Base-by-base conservation (phyloP, 2,888 invertebrate species). In the Abscondita cerata region DNA sequence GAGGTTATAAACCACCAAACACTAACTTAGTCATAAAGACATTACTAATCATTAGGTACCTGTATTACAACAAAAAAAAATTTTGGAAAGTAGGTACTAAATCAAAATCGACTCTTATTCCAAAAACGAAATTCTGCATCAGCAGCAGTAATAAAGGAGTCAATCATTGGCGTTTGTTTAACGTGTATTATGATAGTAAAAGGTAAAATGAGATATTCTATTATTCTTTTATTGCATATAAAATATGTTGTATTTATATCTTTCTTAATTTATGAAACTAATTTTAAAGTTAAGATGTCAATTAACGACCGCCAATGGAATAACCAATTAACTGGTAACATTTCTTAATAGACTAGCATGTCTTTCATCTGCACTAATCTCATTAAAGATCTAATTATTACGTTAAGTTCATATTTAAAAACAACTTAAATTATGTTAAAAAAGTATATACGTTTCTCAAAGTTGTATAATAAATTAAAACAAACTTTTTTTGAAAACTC, bases 1-100 rank as follows among this genome's bases (percentile, higher is more conserved):
- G 59, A 62, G 60, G 62, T 60, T 61, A 52, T 65, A 66, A 66
- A 66, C 66, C 66, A 58, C 60, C 63, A 64, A 64, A 66, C 57
- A 56, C 63, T 58, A 64, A 62, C 57, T 58, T 56, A 34, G 66
- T 64, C 63, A 63, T 66, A 66, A 66, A 66, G 51, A 56, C 65
- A 59, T 59, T 59, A 62, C 58, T 65, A 65, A 65, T 65, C 59
- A 65, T 53, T 48, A 36, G 34, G 34, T 34, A 31, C 33, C 12
- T n/a, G n/a, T n/a, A n/a, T 48, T 25, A 48, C 15, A 18, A 25
- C 25, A 25, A 4, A 6, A 25, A 25, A 25, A 25, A 2, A 25
- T 25, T 25, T 25, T 25, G 2, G 25, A 25, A 25, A 25, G 6
- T 6, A 25, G 25, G 25, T n/a, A n/a, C n/a, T n/a, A n/a, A n/a